phyloP scores from a whole-genome alignment of 1,140 invertebrate species.

The Catajapyx aquilonaris region DNA sequence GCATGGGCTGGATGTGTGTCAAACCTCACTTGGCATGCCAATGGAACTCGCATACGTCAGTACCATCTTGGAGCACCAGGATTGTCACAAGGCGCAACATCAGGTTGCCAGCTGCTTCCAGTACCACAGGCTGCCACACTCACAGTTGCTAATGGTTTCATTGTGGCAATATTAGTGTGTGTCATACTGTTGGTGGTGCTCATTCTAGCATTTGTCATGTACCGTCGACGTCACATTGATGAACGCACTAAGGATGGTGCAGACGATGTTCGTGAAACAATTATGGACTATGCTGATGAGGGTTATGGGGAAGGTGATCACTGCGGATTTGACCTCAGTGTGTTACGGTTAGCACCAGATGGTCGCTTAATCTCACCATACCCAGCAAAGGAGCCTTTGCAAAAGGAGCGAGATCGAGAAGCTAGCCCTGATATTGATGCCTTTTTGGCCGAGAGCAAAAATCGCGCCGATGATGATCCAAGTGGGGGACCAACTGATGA shows the following conservation, averaged over 20 bases:
- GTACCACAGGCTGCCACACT: constrained; percentile 50
- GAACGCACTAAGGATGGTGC: constrained; percentile 73
- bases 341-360: constrained; percentile 49
- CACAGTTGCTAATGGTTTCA: constrained; percentile 58
- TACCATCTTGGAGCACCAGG: constrained; percentile 56
- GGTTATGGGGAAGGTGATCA: constrained; percentile 85
- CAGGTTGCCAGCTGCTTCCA: constrained; percentile 45
- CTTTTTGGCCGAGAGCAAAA: constrained; percentile 74
- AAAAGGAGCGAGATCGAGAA: constrained; percentile 22
- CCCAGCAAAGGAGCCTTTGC: constrained; percentile 19
- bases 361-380: constrained; percentile 26
- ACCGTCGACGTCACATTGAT: constrained; percentile 50
- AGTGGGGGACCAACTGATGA: constrained; percentile 71
- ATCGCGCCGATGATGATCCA: constrained; percentile 71
- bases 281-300: constrained; percentile 93
- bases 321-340: constrained; percentile 78
- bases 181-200: constrained; percentile 57
- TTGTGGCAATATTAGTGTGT: constrained; percentile 63
- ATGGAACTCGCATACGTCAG: too few species aligned
- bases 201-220: constrained; percentile 65
- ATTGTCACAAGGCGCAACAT: constrained; percentile 37
- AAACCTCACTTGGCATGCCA: too few species aligned
- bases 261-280: constrained; percentile 90
- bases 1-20: too few species aligned
- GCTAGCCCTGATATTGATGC: constrained; percentile 68